These are phyloP conservation scores for Eucera pruinosa DNA, from an alignment of 2,888 invertebrate genomes.

Conservation along the genomic window DNA sequence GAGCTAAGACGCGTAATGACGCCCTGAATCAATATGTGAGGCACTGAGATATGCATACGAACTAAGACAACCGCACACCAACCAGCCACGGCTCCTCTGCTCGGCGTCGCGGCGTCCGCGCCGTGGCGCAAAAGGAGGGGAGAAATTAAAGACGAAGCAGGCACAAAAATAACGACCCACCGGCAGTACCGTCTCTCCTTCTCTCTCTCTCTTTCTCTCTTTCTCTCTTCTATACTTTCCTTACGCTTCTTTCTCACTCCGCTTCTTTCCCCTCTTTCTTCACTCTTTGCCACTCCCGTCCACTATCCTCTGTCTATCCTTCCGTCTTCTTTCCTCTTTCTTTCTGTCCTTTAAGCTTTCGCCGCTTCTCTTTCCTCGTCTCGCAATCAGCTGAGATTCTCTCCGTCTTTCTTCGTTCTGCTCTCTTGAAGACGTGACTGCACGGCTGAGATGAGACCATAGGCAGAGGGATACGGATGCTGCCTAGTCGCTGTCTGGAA, in stretches of 20 bases:
- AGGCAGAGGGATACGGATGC: constrained; percentile 62
- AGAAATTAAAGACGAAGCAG: constrained; percentile 84
- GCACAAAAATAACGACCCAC: constrained; percentile 84
- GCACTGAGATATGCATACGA: constrained; percentile 84
- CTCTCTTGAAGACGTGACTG: constrained; percentile 70
- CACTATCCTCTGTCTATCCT: constrained; percentile 61
- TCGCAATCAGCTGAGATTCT: constrained; percentile 32
- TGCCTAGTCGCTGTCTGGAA: constrained; percentile 52
- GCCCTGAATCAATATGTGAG: constrained; percentile 85
- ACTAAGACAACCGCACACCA: constrained; percentile 82
- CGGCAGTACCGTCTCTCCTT: constrained; percentile 58
- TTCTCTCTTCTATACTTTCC: constrained; percentile 18
- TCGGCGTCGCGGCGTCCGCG: constrained; percentile 74
- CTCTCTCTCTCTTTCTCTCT: constrained; percentile 42
- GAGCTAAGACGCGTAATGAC: constrained; percentile 84
- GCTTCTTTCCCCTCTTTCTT: constrained; percentile 47
- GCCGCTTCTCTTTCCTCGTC: constrained; percentile 30
- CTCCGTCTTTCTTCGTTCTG: constrained; percentile 58
- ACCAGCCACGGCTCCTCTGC: constrained; percentile 68
- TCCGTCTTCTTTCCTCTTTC: constrained; percentile 66
- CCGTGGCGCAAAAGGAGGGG: constrained; percentile 76
- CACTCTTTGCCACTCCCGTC: constrained; percentile 54
- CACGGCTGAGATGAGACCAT: constrained; percentile 73
- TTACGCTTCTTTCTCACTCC: constrained; percentile 28
- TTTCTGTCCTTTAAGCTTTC: constrained; percentile 54